phyloP scores from a whole-genome alignment of 2,797 vertebrate species.

The Neosilurus hyrtlii region DNA sequence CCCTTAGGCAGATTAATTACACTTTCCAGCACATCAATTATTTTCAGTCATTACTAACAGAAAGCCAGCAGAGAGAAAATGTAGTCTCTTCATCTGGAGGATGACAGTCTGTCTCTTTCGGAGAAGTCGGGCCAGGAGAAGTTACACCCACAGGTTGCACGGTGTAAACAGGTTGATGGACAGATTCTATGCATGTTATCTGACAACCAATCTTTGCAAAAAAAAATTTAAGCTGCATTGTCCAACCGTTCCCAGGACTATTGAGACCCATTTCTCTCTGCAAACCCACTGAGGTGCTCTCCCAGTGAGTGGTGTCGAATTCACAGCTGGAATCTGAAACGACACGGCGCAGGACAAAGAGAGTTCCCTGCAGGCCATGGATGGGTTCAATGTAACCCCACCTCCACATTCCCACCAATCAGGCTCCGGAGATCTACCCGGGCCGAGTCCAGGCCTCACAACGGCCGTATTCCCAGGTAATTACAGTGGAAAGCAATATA shows the following conservation, averaged over 20 bases:
- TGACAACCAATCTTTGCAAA: not conserved
- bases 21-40: not conserved
- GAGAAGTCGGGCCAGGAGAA: not conserved
- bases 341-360: conserved; percentile 1
- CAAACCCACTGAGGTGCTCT: conserved; percentile 19
- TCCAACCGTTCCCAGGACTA: conserved; percentile 10
- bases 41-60: not conserved
- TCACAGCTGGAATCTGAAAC: conserved; percentile 33
- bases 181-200: not conserved
- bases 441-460: conserved; percentile 46
- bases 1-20: not conserved
- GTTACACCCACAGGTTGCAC: not conserved
- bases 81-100: not conserved
- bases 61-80: not conserved
- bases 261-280: conserved; percentile 23
- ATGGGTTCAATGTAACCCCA: conserved; percentile 41
- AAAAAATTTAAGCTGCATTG: conserved; percentile 3
- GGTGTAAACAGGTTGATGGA: not conserved
- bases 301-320: conserved; percentile 6
- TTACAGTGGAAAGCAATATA: conserved; percentile 66
- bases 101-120: not conserved
- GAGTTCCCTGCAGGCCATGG: conserved; percentile 39
- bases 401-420: conserved; percentile 24
- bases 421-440: conserved; percentile 20
- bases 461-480: conserved; percentile 64